Conservation (phyloP, 2,113 vertebrate species). For the Strigops habroptila region DNA sequence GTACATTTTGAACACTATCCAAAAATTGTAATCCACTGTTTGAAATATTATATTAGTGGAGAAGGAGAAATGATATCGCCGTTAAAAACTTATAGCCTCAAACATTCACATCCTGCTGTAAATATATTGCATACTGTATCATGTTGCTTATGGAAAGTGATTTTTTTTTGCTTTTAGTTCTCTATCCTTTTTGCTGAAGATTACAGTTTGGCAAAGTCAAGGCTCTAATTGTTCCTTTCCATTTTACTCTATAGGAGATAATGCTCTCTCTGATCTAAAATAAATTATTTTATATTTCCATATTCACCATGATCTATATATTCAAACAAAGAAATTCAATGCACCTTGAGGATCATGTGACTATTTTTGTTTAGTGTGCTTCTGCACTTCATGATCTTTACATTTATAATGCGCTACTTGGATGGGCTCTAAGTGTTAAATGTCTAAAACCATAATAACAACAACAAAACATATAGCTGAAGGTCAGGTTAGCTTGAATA, state of each 20-base stretch:
- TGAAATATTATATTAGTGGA: slow-evolving; percentile 57
- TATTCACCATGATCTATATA: background rate
- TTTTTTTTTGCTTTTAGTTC: background rate
- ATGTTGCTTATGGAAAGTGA: background rate
- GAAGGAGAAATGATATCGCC: slow-evolving; percentile 23
- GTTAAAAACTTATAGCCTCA: slow-evolving; percentile 1
- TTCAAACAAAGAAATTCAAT: background rate
- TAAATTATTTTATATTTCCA: background rate
- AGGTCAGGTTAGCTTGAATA: background rate
- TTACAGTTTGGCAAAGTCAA: background rate
- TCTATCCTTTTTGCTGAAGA: slow-evolving; percentile 15
- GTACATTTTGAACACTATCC: slow-evolving; percentile 47
- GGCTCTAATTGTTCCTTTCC: background rate
- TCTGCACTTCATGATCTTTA: background rate
- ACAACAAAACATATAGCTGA: background rate
- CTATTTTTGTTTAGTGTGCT: background rate
- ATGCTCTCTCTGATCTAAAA: background rate
- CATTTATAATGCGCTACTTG: background rate
- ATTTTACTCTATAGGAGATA: background rate
- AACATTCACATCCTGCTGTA: slow-evolving; percentile 26
- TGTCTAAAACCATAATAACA: background rate
- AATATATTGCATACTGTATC: slow-evolving; percentile 5
- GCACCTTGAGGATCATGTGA: background rate
- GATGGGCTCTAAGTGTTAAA: background rate
- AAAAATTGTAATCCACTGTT: slow-evolving; percentile 56